These are phyloP conservation scores for Chiroxiphia lanceolata DNA, from an alignment of 2,797 vertebrate species.

Conservation along the genomic window DNA sequence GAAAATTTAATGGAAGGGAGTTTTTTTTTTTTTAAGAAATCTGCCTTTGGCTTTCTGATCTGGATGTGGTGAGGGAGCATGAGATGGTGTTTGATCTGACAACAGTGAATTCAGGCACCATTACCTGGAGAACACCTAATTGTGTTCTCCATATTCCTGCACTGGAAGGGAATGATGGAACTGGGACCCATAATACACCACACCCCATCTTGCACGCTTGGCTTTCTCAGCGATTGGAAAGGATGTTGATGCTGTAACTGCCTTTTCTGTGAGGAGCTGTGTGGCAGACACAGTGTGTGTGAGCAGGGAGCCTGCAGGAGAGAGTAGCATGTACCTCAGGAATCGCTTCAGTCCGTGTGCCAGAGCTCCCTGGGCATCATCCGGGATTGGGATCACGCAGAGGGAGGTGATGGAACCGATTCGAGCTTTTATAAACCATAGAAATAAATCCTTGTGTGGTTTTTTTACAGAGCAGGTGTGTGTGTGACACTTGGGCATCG, in stretches of 20 bases:
- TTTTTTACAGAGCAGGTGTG: not conserved
- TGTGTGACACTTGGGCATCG: not conserved
- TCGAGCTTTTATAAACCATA: not conserved
- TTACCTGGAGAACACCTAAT: not conserved
- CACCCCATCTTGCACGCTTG: not conserved
- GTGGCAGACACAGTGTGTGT: not conserved
- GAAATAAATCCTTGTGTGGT: conserved; percentile 13
- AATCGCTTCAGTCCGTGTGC: not conserved
- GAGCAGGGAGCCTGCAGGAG: not conserved
- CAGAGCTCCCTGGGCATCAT: not conserved
- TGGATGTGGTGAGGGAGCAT: not conserved
- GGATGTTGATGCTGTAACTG: not conserved
- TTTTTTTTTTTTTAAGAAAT: not conserved
- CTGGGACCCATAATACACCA: not conserved
- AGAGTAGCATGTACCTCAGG: not conserved
- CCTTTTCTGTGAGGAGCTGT: not conserved
- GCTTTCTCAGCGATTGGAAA: not conserved
- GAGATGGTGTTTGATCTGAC: not conserved
- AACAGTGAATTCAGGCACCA: not conserved
- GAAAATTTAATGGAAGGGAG: not conserved
- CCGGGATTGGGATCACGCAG: rapidly evolving
- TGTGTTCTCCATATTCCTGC: not conserved
- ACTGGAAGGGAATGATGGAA: not conserved
- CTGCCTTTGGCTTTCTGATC: not conserved
- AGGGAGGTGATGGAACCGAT: not conserved